phyloP scores from a whole-genome alignment of 2,797 vertebrate genomes.

The Lates japonicus region DNA sequence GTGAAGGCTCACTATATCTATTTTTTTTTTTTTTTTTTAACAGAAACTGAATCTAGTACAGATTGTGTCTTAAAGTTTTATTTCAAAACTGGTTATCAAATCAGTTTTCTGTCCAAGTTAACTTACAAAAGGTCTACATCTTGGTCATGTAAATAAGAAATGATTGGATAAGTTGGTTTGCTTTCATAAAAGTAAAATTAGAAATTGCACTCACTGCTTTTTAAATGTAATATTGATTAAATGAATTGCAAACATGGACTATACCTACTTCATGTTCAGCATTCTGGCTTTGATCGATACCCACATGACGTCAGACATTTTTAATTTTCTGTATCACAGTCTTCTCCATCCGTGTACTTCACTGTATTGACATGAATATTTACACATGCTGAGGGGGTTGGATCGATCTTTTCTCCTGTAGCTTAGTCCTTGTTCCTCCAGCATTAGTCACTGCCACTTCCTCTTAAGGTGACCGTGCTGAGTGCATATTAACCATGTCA shows the following conservation, averaged over 20 bases:
- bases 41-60: neutral
- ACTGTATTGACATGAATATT: conserved; percentile 40
- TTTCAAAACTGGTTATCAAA: neutral
- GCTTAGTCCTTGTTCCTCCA: conserved; percentile 4
- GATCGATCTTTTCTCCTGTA: conserved; percentile 45
- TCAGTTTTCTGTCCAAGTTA: neutral
- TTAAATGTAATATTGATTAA: no score
- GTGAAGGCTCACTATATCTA: neutral
- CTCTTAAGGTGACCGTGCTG: conserved; percentile 32
- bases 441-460: conserved; percentile 35
- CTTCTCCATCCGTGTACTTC: conserved; percentile 18
- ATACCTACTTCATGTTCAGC: neutral
- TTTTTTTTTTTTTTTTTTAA: no score
- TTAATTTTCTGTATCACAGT: neutral
- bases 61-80: neutral
- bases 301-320: neutral
- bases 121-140: neutral
- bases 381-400: conserved; percentile 16
- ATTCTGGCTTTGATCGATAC: neutral
- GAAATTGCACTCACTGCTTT: neutral
- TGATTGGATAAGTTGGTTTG: neutral
- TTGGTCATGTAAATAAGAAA: neutral
- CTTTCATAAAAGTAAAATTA: neutral
- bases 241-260: neutral
- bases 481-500: conserved; percentile 47